phyloP scores from a whole-genome alignment of 1,140 invertebrate species.

The Dryas iulia region DNA sequence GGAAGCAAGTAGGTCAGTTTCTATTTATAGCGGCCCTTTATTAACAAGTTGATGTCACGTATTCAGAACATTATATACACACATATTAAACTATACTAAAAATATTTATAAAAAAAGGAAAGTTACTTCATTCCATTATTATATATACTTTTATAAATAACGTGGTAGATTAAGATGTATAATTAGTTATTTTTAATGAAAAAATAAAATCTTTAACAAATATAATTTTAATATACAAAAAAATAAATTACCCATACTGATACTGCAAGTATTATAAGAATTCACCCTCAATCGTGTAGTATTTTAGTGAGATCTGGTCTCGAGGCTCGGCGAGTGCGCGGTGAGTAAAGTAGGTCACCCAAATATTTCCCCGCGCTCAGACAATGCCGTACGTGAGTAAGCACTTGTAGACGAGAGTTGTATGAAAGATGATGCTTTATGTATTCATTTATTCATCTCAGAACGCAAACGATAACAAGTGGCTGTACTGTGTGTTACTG shows the following conservation, averaged over 20 bases:
- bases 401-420: neutral
- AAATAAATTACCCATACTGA: no score
- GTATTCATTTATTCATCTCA: constrained; percentile 1
- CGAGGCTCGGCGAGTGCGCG: neutral
- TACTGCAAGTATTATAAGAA: neutral
- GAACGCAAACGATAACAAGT: neutral
- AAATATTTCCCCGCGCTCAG: neutral
- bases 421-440: neutral
- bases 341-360: neutral
- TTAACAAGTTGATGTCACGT: neutral
- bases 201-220: no score
- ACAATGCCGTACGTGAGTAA: neutral
- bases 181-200: no score
- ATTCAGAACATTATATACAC: neutral
- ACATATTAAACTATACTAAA: no score
- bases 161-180: no score
- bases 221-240: no score
- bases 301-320: neutral
- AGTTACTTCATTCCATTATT: no score
- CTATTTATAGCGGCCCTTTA: neutral
- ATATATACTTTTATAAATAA: no score
- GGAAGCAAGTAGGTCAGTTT: neutral
- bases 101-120: no score
- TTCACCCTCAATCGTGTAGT: neutral
- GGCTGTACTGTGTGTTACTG: neutral